Conservation (phyloP, 2,888 invertebrate species). For the Acrobasis consociella region DNA sequence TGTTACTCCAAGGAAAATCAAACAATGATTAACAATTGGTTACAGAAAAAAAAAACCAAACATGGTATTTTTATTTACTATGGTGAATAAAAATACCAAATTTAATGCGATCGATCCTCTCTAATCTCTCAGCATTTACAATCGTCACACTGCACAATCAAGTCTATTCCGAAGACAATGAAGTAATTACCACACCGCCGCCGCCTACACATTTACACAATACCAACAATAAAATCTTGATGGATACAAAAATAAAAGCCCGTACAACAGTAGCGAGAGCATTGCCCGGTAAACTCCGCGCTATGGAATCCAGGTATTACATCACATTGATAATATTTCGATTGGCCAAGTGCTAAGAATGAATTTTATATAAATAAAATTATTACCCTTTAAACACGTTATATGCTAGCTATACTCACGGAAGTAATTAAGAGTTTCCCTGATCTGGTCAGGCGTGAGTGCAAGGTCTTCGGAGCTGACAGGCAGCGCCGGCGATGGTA, state of each 20-base stretch:
- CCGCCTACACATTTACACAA: not conserved
- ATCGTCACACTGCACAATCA: not conserved
- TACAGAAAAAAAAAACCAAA: not conserved
- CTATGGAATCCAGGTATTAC: constrained; percentile 15
- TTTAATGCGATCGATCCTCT: not conserved
- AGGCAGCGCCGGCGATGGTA: constrained; percentile 93
- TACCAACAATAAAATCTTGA: not conserved
- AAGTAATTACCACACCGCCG: constrained; percentile 8
- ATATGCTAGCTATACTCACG: constrained; percentile 86
- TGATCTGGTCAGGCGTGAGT: constrained; percentile 96
- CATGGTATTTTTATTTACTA: too few species aligned
- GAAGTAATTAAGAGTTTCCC: constrained; percentile 98
- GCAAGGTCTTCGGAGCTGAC: constrained; percentile 88
- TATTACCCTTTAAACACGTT: not conserved
- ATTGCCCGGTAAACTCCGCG: constrained; percentile 10
- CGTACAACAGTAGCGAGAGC: not conserved
- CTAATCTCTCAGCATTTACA: not conserved
- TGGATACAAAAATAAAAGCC: not conserved
- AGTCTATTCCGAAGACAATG: constrained; percentile 4
- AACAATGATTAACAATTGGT: constrained; percentile 7
- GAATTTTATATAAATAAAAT: constrained; percentile 16
- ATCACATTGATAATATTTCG: constrained; percentile 16
- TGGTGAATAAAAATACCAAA: not conserved
- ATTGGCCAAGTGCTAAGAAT: constrained; percentile 27
- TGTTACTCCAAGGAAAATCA: constrained; percentile 13